These are phyloP conservation scores for Dromiciops gliroides DNA, from an alignment of 2,113 vertebrate genomes.

Conservation along the genomic window DNA sequence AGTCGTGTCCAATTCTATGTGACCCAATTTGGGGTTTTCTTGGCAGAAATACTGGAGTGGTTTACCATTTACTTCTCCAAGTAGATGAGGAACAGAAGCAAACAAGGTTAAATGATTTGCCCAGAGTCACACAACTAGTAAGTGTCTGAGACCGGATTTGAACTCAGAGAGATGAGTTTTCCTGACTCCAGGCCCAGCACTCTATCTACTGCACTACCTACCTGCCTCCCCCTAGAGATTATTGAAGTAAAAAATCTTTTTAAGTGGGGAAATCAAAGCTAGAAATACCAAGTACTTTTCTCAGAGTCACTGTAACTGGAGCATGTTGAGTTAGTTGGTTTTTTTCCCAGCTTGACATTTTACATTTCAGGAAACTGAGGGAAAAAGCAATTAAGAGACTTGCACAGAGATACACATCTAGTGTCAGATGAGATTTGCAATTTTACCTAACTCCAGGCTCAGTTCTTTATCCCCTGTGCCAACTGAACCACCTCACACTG, in stretches of 20 bases:
- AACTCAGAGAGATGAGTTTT: neutral
- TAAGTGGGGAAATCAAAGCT: neutral
- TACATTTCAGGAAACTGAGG: neutral
- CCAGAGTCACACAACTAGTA: neutral
- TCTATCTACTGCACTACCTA: neutral
- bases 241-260: neutral
- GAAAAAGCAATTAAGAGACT: neutral
- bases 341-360: neutral
- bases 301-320: neutral
- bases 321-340: neutral
- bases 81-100: neutral
- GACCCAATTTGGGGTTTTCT: neutral
- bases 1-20: neutral
- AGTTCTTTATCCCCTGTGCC: neutral
- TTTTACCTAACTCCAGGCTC: neutral
- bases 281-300: neutral
- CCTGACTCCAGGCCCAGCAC: neutral
- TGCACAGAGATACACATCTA: neutral
- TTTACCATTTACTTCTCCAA: neutral
- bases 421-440: neutral
- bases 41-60: neutral
- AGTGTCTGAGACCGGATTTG: neutral
- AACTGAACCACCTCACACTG: neutral
- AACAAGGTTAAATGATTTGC: neutral
- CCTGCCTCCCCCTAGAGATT: neutral